Conservation (phyloP, 2,113 vertebrate species). For the Tenebrosternarchus preto region DNA sequence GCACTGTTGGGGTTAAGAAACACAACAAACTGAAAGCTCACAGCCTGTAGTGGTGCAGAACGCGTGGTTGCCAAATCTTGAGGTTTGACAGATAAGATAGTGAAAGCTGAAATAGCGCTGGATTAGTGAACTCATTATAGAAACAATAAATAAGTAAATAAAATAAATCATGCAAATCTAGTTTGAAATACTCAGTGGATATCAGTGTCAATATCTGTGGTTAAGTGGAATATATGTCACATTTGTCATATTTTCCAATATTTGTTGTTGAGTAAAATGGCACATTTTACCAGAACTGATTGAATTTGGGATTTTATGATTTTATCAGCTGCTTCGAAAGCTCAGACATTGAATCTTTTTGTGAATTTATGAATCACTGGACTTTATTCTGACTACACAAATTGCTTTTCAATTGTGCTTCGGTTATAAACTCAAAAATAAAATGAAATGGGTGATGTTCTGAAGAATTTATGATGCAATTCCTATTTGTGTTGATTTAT, state of each 20-base stretch:
- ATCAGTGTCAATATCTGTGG: background rate
- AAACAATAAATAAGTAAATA: too few species aligned
- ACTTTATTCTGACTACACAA: too few species aligned
- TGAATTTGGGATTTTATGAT: background rate
- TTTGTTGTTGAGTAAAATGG: background rate
- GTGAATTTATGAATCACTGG: too few species aligned
- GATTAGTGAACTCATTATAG: background rate
- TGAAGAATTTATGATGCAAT: background rate
- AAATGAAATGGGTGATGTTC: background rate
- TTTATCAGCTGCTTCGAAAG: background rate
- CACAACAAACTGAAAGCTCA: background rate
- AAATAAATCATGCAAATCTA: background rate
- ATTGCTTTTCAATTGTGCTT: too few species aligned
- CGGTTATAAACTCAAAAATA: background rate
- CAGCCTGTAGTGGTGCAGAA: background rate
- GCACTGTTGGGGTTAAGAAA: background rate
- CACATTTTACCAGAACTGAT: background rate
- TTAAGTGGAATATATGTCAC: too few species aligned
- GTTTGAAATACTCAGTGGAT: background rate
- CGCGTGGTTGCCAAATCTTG: too few species aligned
- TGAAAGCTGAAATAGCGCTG: background rate
- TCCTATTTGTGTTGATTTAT: conserved; percentile 2
- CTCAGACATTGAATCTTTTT: too few species aligned
- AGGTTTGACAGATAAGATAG: background rate
- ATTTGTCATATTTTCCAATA: too few species aligned